Evolutionary conservation across 2,888 invertebrate genomes (phyloP), one percentile per base, ranked within the genome.

Genomic region (Panopea generosa): DNA sequence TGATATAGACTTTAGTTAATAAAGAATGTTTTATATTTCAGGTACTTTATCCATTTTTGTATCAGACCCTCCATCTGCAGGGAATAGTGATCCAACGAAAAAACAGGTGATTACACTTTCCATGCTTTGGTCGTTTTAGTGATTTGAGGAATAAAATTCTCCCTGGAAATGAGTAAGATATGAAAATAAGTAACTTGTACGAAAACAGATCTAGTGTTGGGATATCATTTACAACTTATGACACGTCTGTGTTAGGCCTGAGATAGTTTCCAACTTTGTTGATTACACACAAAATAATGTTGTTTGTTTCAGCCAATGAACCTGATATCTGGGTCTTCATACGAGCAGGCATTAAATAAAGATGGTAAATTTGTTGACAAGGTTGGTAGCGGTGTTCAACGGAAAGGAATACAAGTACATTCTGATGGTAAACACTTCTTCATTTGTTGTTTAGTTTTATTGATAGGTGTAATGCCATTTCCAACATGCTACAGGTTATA

Each of bases 371-470:
- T 86, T 78, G 83, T 86, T 29, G 91, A 92, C 57, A 92, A 91
- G 74, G 72, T 83, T 7, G 72, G 85, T 26, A 67, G 67, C 22
- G 77, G 75, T 33, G 76, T 75, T 69, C 95, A 86, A 60, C 93
- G 93, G 84, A 85, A 96, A 93, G 98, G 98, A 90, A 98, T 99
- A 91, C 97, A 98, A 94, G 98, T 98, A 86, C 96, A 96, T 92
- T 96, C 97, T 56, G 98, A 99, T 94, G 98, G 98, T 96, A 92
- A 89, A 91, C 33, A 18, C 6, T 24, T 47, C 11, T 52, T 33
- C 20, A n/a, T n/a, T n/a, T n/a, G n/a, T n/a, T n/a, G 7, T 16
- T 7, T 49, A 16, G 40, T 14, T 40, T 40, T n/a, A n/a, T n/a
- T n/a, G n/a, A n/a, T n/a, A n/a, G n/a, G n/a, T n/a, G n/a, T n/a